Conservation (phyloP, 2,888 invertebrate genomes). For the Epiblema foenella region DNA sequence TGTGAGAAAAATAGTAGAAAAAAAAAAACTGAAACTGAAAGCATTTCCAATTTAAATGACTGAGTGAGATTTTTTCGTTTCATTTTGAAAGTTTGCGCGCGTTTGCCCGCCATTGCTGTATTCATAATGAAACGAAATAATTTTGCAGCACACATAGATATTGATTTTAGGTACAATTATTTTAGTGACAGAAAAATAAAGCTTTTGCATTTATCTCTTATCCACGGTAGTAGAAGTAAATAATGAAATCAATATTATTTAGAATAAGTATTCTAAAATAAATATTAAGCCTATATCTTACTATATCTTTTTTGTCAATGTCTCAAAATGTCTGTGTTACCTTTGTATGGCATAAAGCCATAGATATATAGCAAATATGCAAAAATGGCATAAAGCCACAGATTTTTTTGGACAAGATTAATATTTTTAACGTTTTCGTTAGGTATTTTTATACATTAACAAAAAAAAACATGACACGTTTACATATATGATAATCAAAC, state of each 20-base stretch:
- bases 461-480: too few relatives aligned
- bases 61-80: slow-evolving; percentile 16
- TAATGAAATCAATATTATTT: not conserved
- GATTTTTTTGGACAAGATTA: too few relatives aligned
- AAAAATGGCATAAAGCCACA: too few relatives aligned
- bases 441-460: too few relatives aligned
- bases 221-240: not conserved
- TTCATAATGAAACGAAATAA: slow-evolving; percentile 6
- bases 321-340: too few relatives aligned
- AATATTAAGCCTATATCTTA: too few relatives aligned
- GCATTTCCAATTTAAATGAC: slow-evolving; percentile 20
- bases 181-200: not conserved
- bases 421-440: too few relatives aligned
- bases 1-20: slow-evolving; percentile 3
- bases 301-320: too few relatives aligned
- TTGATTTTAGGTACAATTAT: not conserved
- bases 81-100: slow-evolving; percentile 20
- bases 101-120: not conserved
- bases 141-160: not conserved
- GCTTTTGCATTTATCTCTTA: not conserved
- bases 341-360: too few relatives aligned
- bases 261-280: too few relatives aligned
- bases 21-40: slow-evolving; percentile 7
- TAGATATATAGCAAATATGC: too few relatives aligned
- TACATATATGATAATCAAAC: too few relatives aligned